These are phyloP conservation scores for Lepidocyrtinus sp. DNA, from an alignment of 2,888 invertebrate species.

Conservation along the genomic window DNA sequence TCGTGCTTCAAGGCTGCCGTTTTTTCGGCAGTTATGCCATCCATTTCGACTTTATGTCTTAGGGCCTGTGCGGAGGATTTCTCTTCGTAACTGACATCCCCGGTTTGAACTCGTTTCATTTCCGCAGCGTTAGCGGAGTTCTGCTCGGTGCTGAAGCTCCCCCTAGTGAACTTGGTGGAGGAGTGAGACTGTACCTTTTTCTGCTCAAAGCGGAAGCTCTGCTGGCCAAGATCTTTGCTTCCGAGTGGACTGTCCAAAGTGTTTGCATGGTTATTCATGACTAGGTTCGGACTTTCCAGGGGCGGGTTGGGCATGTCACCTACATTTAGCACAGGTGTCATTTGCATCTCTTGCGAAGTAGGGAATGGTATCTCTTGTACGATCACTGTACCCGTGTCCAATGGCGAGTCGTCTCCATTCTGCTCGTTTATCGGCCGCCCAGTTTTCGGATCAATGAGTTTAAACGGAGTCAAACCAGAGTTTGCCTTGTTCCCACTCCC, in stretches of 20 bases:
- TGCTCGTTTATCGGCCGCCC: conserved; percentile 48
- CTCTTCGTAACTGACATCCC: conserved; percentile 84
- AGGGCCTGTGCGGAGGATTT: conserved; percentile 80
- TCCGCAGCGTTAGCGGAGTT: conserved; percentile 82
- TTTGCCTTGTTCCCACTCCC: conserved; percentile 41
- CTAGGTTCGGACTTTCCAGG: conserved; percentile 71
- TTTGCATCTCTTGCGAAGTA: conserved; percentile 53
- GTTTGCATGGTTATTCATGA: conserved; percentile 69
- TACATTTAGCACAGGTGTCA: conserved; percentile 60
- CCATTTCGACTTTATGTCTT: conserved; percentile 85
- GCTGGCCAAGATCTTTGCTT: conserved; percentile 53
- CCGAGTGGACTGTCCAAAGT: conserved; percentile 57
- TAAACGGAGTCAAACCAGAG: conserved; percentile 60
- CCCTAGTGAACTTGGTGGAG: conserved; percentile 83
- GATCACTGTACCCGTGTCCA: conserved; percentile 69
- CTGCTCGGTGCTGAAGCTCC: conserved; percentile 86
- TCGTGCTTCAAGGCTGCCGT: conserved; percentile 84
- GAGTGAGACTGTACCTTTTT: conserved; percentile 85
- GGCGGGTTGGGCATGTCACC: conserved; percentile 71
- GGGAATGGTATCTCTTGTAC: conserved; percentile 69
- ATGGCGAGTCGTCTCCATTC: conserved; percentile 62
- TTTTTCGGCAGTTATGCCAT: conserved; percentile 89
- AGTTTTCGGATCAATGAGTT: conserved; percentile 64
- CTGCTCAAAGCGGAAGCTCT: conserved; percentile 77
- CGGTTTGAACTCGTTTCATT: conserved; percentile 83